Evolutionary conservation across 2,888 invertebrate species (phyloP).

Genomic region (Rotaria sp.): DNA sequence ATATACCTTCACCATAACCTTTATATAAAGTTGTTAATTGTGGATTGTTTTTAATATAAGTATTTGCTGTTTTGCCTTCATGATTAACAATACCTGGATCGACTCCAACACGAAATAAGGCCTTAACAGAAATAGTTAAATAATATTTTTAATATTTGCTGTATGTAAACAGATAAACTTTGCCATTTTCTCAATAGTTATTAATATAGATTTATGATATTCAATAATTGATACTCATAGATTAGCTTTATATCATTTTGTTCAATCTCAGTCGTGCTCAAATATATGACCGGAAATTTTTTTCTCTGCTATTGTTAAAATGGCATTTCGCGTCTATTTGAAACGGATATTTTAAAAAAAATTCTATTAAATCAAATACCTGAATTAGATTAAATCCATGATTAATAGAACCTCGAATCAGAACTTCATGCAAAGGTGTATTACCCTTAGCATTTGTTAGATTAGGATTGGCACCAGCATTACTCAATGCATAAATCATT

Average conservation of each 20-base stretch:
- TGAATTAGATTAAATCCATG: conserved; percentile 32
- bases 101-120: conserved; percentile 27
- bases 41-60: conserved; percentile 28
- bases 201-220: no score
- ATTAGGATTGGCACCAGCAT: conserved; percentile 39
- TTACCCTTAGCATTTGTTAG: conserved; percentile 31
- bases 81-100: conserved; percentile 33
- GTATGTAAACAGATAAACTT: no score
- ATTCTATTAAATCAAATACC: neutral
- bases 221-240: no score
- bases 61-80: conserved; percentile 23
- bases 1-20: conserved; percentile 32
- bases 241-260: no score
- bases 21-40: conserved; percentile 31
- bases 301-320: no score
- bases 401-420: neutral
- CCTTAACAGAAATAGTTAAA: neutral
- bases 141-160: no score
- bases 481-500: conserved; percentile 37
- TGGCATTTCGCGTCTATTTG: no score
- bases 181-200: no score
- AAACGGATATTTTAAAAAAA: no score
- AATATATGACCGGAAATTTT: no score
- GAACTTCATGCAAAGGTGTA: conserved; percentile 33
- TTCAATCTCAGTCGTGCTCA: no score